Base-by-base conservation (phyloP, 2,797 vertebrate species). In the Stomatorhinus walkeri region DNA sequence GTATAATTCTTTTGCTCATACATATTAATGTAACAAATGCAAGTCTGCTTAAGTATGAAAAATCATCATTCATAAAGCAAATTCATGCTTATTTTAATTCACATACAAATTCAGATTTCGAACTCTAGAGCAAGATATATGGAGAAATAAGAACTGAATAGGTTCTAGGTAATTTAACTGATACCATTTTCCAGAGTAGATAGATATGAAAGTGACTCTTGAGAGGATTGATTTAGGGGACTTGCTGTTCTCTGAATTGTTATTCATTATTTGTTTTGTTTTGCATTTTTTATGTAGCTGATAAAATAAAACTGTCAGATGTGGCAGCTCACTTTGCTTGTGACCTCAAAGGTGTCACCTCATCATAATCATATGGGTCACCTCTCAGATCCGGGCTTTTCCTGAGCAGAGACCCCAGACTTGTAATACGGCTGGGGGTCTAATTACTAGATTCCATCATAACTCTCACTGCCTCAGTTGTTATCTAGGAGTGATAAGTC, bases 401-500 rank as follows among this genome's bases (percentile, higher is more conserved):
- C 43, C 79, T 5, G 22, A 72, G 46, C 24, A 36, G 88, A 83
- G 46, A 48, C 32, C 81, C 54, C 61, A 59, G 56, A 48, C 81
- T 1, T 48, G 32, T 87, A 32, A 86, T 49, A 87, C 32, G 52
- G 8, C 22, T 56, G 28, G 51, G 56, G 32, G 85, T 52, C 85
- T 87, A 87, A 56, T 87, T 87, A 56, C 85, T 9, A 43, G 52
- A 87, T 36, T 32, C 52, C 85, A 59, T 87, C 85, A 56, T 87
- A 54, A 19, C 16, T 28, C 52, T 9, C 32, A 24, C 24, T 40
- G 52, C 22, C 72, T 36, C 86, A 64, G 28, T 19, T 64, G 19
- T 46, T 64, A 64, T 48, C 86, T 46, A 40, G 56, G 56, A 46
- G 56, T 40, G 54, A 46, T 48, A 61, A 64, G 56, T 56, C 86